Base-by-base conservation (phyloP, 2,888 invertebrate species). In the Nephrotoma appendiculata region DNA sequence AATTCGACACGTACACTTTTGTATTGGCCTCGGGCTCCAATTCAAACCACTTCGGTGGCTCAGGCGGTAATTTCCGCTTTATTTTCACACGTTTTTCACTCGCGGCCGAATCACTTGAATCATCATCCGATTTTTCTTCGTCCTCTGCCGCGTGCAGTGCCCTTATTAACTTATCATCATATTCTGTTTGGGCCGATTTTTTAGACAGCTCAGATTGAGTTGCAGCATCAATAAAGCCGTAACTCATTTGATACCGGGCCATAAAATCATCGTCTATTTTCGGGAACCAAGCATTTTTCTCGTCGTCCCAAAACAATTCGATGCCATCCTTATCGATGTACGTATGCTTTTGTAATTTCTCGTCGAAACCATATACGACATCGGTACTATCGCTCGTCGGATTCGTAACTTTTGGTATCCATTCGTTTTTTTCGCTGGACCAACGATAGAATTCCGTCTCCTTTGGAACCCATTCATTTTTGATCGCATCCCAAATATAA, bases 221-320 rank as follows among this genome's bases (percentile, higher is more conserved):
- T 87, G 52, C 45, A 88, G 94, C 94, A 89, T 96, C 95, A 85
- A 94, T 93, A 91, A 97, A 97, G 5, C 97, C 97, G 92, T 99
- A 99, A 89, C 94, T 97, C 95, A 99, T 96, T 92, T 99, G 98
- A 92, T 99, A 99, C 87, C 94, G 94, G 0, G 99, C 99, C 92
- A 99, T 94, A 90, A 99, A 99, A 89, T 99, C 98, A 89, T 98
- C 98, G 92, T 98, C 98, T 88, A 99, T 94, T 94, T 97, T 98
- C 0, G 99, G 99, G 92, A 99, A 96, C 98, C 99, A 99, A 5
- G 98, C 98, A 89, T 94, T 96, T 91, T 96, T 98, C 57, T 94
- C 94, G 41, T 93, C 93, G 92, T 99, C 98, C 98, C 98, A 99
- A 90, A 98, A 96, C 91, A 95, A 98, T 88, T 95, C 95, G 0